Base-by-base conservation (phyloP, 2,113 vertebrate genomes). In the Alligator mississippiensis region DNA sequence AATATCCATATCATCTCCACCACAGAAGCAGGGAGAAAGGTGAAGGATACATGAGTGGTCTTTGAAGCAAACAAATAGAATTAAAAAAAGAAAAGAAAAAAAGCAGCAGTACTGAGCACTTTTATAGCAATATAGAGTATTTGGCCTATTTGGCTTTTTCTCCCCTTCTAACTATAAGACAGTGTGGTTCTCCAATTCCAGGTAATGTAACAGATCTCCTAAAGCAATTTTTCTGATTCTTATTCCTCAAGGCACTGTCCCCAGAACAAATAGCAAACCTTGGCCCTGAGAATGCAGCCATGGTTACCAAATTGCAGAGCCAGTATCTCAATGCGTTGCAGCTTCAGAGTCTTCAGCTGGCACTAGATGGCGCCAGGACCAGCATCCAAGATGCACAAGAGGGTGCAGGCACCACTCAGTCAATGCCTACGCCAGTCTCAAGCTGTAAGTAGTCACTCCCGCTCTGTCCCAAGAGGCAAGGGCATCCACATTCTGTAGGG, bases 271-370 rank as follows among this genome's bases (percentile, higher is more conserved):
- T 98, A 68, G 95, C 96, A 28, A 96, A 82, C 75, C 80, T 98
- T 84, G 98, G 98, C 21, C 98, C 98, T 0, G 97, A 97, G 91
- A 98, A 98, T 12, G 98, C 98, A 0, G 98, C 98, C 1, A 28
- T 93, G 18, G 98, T 98, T 62, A 98, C 98, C 4, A 90, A 58
- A 2, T 84, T 24, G 0, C 98, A 98, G 96, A 93, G 90, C 6
- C 54, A 94, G 54, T 95, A 1, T 3, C 97, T 98, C 85, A 95
- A 90, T 83, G 9, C 68, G 2, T 4, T 84, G 2, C 98, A 98
- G 96, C 96, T 98, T 88, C 97, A 96, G 80, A 97, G 98, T 93
- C 98, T 98, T 84, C 95, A 87, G 88, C 54, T 95, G 80, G 98
- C 98, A 0, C 93, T 97, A 95, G 98, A 98, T 2, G 98, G 98